Evolutionary conservation across 2,888 invertebrate species (phyloP), one percentile per base, ranked within the genome.

Genomic region (Drosophila conformis): DNA sequence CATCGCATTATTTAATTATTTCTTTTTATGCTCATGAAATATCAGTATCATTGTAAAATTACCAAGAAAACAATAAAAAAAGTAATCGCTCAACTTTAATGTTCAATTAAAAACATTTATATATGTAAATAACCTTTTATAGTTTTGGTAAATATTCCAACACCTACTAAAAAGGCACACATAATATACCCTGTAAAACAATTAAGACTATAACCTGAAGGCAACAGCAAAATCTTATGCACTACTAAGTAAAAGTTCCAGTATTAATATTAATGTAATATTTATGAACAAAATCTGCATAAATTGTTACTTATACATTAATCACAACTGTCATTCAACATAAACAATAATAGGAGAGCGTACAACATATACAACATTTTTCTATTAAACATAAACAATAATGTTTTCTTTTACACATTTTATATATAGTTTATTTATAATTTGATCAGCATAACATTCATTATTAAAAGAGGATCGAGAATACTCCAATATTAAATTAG

Each of bases 1-100:
- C 11, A 21, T 42, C 11, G 6, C 1, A 42, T 21, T 42, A 11
- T 13, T 21, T 53, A 57, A 48, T 40, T 60, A 66, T 57, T 60
- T 57, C 54, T 11, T 67, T 51, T 51, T 27, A 59, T 27, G 38
- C 56, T 48, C 59, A 33, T 59, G 42, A 68, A 48, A 10, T 10
- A 15, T 27, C 8, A 2, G 21, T 13, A 46, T 13, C 21, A 46
- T 21, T 13, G 42, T 21, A 13, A 13, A 42, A 21, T 42, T 13
- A 7, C 42, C 6, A 13, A 13, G 13, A 42, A 10, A n/a, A 1
- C 3, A 21, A 13, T 46, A 7, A 46, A 13, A 10, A 46, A 21
- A 27, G 7, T 13, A 21, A 15, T 46, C 21, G 13, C 7, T 21
- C 13, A 46, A 46, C 13, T 21, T 13, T 13, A 3, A 38, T 38